Evolutionary conservation across 2,113 vertebrate species (phyloP).

Genomic region (Sylvia atricapilla): DNA sequence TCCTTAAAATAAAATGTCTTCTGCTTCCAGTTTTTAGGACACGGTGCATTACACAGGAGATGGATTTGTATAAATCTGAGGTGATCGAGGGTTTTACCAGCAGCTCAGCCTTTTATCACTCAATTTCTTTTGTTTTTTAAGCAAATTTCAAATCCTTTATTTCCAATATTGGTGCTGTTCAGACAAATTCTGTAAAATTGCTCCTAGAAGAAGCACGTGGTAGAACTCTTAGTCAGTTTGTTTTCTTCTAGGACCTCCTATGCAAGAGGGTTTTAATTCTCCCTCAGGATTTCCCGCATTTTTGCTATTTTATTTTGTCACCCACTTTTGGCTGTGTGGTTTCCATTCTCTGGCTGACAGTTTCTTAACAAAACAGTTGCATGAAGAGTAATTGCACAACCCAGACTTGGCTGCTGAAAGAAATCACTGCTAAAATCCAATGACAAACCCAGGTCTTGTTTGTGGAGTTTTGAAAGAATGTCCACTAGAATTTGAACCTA

Average conservation of each 20-base stretch:
- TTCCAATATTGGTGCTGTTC: not conserved
- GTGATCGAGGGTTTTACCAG: conserved; percentile 78
- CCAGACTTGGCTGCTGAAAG: not conserved
- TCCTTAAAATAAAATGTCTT: conserved; percentile 83
- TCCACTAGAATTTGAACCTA: not conserved
- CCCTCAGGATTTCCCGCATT: not conserved
- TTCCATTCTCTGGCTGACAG: not conserved
- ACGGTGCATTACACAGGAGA: conserved; percentile 79
- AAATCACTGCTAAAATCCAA: not conserved
- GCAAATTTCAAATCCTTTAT: conserved; percentile 58
- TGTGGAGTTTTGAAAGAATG: not conserved
- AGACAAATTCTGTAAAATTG: conserved; percentile 14
- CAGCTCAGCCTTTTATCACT: conserved; percentile 70
- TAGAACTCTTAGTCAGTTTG: not conserved
- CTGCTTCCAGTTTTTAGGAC: conserved; percentile 88
- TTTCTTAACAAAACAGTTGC: not conserved
- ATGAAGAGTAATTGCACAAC: not conserved
- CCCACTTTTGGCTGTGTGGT: not conserved
- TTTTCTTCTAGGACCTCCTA: not conserved
- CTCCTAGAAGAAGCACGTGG: not conserved
- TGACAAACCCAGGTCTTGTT: not conserved
- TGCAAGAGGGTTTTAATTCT: not conserved
- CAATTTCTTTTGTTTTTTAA: conserved; percentile 64
- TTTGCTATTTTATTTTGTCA: not conserved
- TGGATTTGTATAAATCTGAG: conserved; percentile 84